These are phyloP conservation scores for Pheosia gnoma DNA, from an alignment of 2,888 invertebrate species.

Conservation along the genomic window DNA sequence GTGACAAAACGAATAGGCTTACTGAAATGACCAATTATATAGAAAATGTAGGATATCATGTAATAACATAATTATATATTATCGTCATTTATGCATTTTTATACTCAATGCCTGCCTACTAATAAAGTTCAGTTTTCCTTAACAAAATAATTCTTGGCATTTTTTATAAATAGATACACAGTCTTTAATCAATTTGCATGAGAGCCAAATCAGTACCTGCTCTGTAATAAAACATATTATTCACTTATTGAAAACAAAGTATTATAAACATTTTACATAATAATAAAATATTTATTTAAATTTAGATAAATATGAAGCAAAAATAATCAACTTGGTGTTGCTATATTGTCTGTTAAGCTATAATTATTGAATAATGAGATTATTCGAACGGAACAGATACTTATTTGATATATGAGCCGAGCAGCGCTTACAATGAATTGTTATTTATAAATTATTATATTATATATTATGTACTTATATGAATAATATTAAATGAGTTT, in stretches of 20 bases:
- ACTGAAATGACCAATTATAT: conserved; percentile 34
- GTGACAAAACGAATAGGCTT: conserved; percentile 21
- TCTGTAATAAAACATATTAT: conserved; percentile 21
- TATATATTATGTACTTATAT: background rate
- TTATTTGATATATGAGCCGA: too few relatives aligned
- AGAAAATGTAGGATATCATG: conserved; percentile 8
- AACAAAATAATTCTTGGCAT: background rate
- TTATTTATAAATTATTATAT: background rate
- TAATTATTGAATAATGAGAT: background rate
- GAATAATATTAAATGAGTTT: too few relatives aligned
- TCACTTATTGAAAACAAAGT: background rate
- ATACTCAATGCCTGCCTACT: background rate
- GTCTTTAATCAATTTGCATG: conserved; percentile 7
- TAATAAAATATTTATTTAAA: background rate
- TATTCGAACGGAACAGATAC: too few relatives aligned
- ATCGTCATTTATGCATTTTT: background rate
- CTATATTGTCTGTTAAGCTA: background rate
- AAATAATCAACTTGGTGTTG: background rate
- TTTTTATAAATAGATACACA: background rate
- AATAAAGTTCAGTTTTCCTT: background rate
- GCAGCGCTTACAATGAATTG: background rate
- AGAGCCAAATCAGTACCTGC: conserved; percentile 44
- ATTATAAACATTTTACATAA: background rate
- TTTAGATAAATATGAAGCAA: background rate
- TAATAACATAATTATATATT: background rate